phyloP scores from a whole-genome alignment of 2,113 vertebrate species.

The Jacana jacana region DNA sequence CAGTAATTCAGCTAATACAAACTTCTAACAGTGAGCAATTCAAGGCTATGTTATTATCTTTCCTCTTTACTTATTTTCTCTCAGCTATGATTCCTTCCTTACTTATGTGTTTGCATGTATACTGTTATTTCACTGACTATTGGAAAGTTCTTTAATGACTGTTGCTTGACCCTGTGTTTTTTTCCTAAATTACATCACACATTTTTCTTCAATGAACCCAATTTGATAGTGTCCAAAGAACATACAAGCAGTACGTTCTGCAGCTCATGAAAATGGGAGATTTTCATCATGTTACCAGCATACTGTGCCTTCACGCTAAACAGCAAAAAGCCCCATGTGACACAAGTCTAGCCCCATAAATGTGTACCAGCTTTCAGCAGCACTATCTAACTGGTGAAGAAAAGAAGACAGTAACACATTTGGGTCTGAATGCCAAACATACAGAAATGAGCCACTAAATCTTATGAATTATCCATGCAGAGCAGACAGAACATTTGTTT shows the following conservation, averaged over 20 bases:
- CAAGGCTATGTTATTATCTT: not conserved
- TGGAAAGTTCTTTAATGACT: not conserved
- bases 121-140: not conserved
- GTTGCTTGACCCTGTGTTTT: not conserved
- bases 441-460: slow-evolving; percentile 25
- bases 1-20: not conserved
- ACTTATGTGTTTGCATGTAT: not conserved
- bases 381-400: not conserved
- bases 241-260: not conserved
- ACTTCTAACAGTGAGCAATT: not conserved
- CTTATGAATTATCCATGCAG: slow-evolving; percentile 59
- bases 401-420: not conserved
- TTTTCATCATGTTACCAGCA: not conserved
- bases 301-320: not conserved
- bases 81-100: not conserved
- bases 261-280: not conserved
- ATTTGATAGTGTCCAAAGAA: not conserved
- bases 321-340: not conserved
- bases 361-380: not conserved
- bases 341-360: not conserved
- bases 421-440: slow-evolving; percentile 7
- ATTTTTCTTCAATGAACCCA: not conserved
- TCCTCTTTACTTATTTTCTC: not conserved
- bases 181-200: not conserved
- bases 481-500: slow-evolving; percentile 56